Evolutionary conservation across 2,113 vertebrate genomes (phyloP).

Genomic region (Varanus komodoensis): DNA sequence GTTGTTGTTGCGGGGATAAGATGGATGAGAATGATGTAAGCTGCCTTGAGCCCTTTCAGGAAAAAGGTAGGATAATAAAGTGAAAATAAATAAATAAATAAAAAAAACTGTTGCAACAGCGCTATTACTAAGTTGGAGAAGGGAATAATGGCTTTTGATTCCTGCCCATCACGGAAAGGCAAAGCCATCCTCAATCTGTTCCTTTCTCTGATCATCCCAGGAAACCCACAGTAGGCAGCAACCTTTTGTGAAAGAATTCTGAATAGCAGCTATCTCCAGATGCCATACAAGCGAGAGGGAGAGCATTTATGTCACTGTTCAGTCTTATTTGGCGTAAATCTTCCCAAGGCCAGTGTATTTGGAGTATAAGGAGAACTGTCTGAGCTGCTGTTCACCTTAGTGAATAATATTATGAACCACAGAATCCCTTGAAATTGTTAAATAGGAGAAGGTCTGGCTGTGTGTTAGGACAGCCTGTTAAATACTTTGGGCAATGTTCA

Average conservation of each 20-base stretch:
- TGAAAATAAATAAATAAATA: too few species aligned
- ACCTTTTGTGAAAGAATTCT: background rate
- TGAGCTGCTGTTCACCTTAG: background rate
- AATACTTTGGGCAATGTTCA: conserved; percentile 5
- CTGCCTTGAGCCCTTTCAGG: too few species aligned
- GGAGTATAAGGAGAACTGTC: background rate
- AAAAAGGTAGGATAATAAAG: too few species aligned
- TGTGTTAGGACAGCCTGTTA: background rate
- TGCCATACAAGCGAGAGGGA: background rate
- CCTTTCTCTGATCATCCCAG: background rate
- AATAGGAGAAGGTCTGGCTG: background rate
- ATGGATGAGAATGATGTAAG: too few species aligned
- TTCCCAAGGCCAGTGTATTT: background rate
- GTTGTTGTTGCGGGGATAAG: too few species aligned
- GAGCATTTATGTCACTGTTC: background rate
- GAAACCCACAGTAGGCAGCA: background rate
- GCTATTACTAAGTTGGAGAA: background rate
- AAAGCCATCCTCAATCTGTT: background rate
- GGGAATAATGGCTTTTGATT: background rate
- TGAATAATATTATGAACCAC: background rate
- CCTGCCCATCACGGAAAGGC: background rate
- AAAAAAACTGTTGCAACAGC: background rate
- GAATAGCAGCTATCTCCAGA: background rate
- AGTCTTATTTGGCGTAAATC: background rate
- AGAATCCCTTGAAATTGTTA: background rate